phyloP scores from a whole-genome alignment of 2,797 vertebrate species.

The Acanthis flammea region DNA sequence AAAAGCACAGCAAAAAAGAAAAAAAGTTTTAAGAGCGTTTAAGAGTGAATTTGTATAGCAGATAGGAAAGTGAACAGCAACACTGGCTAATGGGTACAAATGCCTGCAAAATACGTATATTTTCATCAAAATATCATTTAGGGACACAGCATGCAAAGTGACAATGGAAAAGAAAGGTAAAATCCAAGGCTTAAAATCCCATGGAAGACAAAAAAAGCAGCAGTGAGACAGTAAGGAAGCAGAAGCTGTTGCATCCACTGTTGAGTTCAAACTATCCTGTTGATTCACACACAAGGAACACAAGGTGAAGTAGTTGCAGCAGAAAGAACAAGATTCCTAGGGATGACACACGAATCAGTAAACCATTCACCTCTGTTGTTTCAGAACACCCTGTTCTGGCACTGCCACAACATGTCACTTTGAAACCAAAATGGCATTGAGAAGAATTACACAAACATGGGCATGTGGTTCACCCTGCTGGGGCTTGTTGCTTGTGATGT shows the following conservation, averaged over 20 bases:
- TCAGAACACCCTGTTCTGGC: constrained; percentile 1
- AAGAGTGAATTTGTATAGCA: neutral
- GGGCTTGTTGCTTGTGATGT: constrained; percentile 43
- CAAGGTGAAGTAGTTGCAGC: neutral
- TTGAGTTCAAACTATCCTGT: neutral
- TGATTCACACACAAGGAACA: neutral
- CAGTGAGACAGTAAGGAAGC: neutral
- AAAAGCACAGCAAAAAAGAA: neutral
- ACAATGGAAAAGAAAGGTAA: neutral
- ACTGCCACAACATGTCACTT: constrained; percentile 46
- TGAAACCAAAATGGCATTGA: constrained; percentile 40
- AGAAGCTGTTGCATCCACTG: neutral
- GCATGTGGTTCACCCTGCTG: constrained; percentile 37
- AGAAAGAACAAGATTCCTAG: neutral
- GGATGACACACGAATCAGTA: constrained; percentile 19
- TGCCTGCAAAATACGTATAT: neutral
- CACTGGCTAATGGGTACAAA: neutral
- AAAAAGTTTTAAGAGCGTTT: neutral
- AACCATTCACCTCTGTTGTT: neutral
- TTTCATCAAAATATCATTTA: neutral
- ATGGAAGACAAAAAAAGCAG: neutral
- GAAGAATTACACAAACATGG: constrained; percentile 36
- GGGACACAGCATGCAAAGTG: neutral
- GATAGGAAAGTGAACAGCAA: neutral
- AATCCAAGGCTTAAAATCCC: neutral